Conservation (phyloP, 2,797 vertebrate species). For the Sorex maritimensis region DNA sequence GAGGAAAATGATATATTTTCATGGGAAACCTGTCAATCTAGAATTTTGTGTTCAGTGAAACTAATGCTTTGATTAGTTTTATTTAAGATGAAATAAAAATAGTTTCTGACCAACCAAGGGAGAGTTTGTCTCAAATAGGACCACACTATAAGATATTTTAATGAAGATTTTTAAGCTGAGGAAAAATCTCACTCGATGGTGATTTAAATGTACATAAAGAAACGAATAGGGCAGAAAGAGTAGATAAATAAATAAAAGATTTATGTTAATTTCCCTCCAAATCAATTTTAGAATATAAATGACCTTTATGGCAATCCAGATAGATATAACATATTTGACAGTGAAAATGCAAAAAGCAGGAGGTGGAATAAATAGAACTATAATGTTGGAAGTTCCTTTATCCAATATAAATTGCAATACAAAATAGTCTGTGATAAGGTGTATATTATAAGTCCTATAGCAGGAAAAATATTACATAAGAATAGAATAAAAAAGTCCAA, state of each 20-base stretch:
- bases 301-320: not conserved
- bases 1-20: not conserved
- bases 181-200: not conserved
- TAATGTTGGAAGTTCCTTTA: not conserved
- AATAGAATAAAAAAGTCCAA: not conserved
- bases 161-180: no score
- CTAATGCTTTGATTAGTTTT: not conserved
- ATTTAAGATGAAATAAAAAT: not conserved
- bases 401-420: not conserved
- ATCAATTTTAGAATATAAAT: not conserved
- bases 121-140: conserved; percentile 2
- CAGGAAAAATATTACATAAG: not conserved
- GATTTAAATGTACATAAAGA: not conserved
- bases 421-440: not conserved
- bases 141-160: not conserved
- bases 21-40: not conserved
- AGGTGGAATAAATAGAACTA: not conserved
- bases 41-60: not conserved
- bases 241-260: not conserved
- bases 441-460: not conserved
- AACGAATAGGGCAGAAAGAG: not conserved
- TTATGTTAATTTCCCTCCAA: not conserved
- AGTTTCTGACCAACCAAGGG: not conserved
- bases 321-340: not conserved
- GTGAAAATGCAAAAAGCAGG: not conserved